Evolutionary conservation across 2,113 vertebrate species (phyloP).

Genomic region (Jaculus jaculus): DNA sequence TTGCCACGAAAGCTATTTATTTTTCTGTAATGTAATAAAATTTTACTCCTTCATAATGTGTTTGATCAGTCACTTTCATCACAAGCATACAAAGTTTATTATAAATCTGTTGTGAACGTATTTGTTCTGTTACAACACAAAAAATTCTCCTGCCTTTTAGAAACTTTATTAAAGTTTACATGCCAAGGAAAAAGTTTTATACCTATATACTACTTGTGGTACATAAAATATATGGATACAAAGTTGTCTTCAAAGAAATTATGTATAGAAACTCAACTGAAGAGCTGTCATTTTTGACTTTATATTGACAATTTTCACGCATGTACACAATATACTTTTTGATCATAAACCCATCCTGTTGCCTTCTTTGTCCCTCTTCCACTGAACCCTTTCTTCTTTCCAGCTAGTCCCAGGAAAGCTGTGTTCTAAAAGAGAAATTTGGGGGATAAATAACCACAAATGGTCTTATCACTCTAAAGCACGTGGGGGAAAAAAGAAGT

Average conservation of each 20-base stretch:
- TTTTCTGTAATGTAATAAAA: not conserved
- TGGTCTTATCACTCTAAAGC: not conserved
- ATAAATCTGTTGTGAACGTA: slow-evolving; percentile 3
- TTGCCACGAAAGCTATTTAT: slow-evolving; percentile 9
- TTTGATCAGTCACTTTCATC: not conserved
- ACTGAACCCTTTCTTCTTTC: too few species aligned
- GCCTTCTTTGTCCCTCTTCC: too few species aligned
- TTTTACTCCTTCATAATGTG: not conserved
- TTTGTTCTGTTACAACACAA: not conserved
- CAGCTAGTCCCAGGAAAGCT: not conserved
- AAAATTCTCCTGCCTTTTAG: not conserved
- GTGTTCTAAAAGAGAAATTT: not conserved
- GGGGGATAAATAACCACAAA: not conserved
- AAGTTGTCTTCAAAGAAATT: not conserved
- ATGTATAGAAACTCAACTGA: not conserved
- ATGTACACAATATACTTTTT: too few species aligned
- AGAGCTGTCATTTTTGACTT: not conserved
- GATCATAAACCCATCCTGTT: too few species aligned
- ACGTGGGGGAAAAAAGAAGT: not conserved
- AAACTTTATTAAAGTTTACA: slow-evolving; percentile 35
- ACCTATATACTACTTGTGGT: not conserved
- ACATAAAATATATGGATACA: not conserved
- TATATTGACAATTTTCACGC: too few species aligned
- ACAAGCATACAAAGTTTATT: not conserved
- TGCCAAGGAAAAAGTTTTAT: not conserved